These are phyloP conservation scores for Sebastes matsubarae DNA, from an alignment of 2,797 vertebrate genomes.

Conservation along the genomic window DNA sequence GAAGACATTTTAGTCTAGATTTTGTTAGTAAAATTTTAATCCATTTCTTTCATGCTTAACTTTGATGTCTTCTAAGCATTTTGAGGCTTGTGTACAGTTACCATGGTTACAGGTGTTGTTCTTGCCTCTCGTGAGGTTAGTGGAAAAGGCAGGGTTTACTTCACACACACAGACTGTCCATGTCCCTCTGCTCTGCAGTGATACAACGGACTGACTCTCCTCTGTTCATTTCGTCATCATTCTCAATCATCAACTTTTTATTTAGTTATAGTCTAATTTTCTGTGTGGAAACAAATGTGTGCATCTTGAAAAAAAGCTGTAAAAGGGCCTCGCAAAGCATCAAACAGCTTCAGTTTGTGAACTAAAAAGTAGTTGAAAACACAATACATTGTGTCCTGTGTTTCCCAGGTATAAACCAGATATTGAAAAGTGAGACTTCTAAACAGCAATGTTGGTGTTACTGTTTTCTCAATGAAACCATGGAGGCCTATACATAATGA, in stretches of 20 bases:
- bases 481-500: background rate
- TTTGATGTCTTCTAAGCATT: background rate
- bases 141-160: background rate
- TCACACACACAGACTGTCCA: background rate
- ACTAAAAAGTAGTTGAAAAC: background rate
- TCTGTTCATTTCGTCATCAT: background rate
- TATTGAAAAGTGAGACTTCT: background rate
- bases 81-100: background rate
- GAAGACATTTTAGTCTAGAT: background rate
- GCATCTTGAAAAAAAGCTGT: background rate
- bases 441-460: background rate
- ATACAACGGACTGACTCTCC: background rate
- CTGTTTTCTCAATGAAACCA: background rate
- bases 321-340: background rate
- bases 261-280: too few species aligned
- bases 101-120: background rate
- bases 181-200: background rate
- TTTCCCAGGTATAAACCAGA: background rate
- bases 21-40: background rate
- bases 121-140: accelerated
- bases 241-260: too few species aligned
- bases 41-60: too few species aligned
- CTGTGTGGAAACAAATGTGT: accelerated
- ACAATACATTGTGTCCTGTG: background rate
- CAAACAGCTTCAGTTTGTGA: background rate